Base-by-base conservation (phyloP, 1,140 invertebrate genomes). In the Diprion similis region DNA sequence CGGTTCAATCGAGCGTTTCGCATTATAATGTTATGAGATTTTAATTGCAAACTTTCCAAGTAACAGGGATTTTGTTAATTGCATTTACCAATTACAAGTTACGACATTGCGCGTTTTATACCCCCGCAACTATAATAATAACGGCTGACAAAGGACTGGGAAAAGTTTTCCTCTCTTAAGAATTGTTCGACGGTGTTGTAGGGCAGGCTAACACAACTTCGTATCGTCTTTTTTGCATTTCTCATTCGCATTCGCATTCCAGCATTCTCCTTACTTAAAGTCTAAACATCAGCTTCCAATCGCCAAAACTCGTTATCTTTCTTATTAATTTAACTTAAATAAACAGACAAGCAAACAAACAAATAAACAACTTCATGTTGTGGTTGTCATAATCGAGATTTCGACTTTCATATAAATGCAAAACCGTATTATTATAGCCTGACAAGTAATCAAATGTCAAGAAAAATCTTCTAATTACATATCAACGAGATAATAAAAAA, bases 11-110 rank as follows among this genome's bases (percentile, higher is more conserved):
- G 51, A 13, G 51, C n/a, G 24, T 59, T 59, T 59, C 51, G n/a
- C 51, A 6, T 59, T 59, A 59, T 59, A 59, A 59, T 59, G 51
- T 59, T 59, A 59, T 59, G n/a, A 59, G 51, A 59, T 59, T 59
- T 59, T 59, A 59, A 59, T 59, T 59, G 9, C n/a, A 59, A 59
- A 59, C 51, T 59, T 59, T 17, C 6, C 51, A 9, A 59, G 11
- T 59, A 8, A 59, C 51, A 9, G 51, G 51, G 51, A 17, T 17
- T 59, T 59, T 59, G 51, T 59, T 59, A 59, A 59, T 59, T 59
- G 51, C 51, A 59, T 59, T 59, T 59, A 17, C 51, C 9, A 59
- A 59, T 59, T 59, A 59, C n/a, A 59, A 59, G 51, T 59, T 59
- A 59, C 9, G 51, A 59, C 8, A 8, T 4, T 59, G 9, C 51